These are phyloP conservation scores for Sterrhoptilus dennistouni DNA, from an alignment of 2,113 vertebrate species.

Conservation along the genomic window DNA sequence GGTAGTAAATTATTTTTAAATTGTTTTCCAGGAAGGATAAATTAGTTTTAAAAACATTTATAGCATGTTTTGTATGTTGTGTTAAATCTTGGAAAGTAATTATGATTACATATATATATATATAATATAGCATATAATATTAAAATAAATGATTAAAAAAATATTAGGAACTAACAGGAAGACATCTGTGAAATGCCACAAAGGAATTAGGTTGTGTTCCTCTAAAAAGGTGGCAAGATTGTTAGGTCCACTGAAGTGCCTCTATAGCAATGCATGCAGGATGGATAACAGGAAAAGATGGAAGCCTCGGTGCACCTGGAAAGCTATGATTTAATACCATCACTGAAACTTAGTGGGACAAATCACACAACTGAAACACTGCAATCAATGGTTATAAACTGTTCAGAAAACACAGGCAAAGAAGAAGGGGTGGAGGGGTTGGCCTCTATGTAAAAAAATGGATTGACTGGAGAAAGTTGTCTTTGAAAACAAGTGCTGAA, in stretches of 20 bases:
- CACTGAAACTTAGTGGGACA: not conserved
- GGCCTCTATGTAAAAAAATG: not conserved
- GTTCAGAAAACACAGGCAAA: not conserved
- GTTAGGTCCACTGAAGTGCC: not conserved
- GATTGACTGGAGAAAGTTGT: not conserved
- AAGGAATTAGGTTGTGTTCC: not conserved
- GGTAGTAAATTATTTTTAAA: constrained; percentile 10
- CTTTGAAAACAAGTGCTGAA: not conserved
- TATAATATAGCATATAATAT: not conserved
- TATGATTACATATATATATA: not conserved
- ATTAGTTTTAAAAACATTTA: constrained; percentile 32
- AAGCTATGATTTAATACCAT: not conserved
- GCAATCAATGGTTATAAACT: not conserved
- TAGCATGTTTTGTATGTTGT: not conserved
- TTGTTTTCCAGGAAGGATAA: not conserved
- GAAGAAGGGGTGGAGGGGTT: not conserved
- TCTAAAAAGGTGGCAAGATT: not conserved
- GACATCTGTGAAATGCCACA: not conserved
- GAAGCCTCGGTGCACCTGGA: not conserved
- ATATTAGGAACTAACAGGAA: not conserved
- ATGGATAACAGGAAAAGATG: not conserved
- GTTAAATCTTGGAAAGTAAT: constrained; percentile 28
- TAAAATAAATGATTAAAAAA: not conserved
- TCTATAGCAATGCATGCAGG: not conserved
- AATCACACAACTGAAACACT: not conserved